phyloP scores from a whole-genome alignment of 2,888 invertebrate genomes.

The Amorpha juglandis region DNA sequence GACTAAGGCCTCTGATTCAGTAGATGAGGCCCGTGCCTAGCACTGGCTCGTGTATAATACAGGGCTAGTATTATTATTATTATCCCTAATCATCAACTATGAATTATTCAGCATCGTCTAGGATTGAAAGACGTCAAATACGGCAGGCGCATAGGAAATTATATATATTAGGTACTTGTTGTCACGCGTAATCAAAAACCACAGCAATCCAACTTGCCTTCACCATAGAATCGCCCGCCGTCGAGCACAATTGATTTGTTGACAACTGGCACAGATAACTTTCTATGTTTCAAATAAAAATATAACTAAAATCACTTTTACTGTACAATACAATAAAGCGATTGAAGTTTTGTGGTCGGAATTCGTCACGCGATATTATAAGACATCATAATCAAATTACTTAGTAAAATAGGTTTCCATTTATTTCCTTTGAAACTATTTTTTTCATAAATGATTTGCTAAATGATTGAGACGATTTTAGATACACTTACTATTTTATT shows the following conservation, averaged over 20 bases:
- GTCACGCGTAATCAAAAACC: constrained; percentile 16
- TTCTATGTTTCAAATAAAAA: constrained; percentile 20
- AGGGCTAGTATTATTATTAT: no score
- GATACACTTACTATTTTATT: no score
- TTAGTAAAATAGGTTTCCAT: not conserved
- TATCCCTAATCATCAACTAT: not conserved
- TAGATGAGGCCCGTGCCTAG: no score
- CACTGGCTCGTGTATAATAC: no score
- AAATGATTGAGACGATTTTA: no score
- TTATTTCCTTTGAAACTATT: not conserved
- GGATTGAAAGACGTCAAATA: not conserved
- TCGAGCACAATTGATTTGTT: constrained; percentile 44
- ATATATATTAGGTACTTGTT: not conserved
- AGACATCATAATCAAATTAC: constrained; percentile 15
- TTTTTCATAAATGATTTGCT: not conserved
- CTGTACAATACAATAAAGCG: constrained; percentile 5
- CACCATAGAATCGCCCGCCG: constrained; percentile 29
- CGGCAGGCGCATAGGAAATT: constrained; percentile 4
- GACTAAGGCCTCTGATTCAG: no score
- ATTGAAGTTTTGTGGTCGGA: constrained; percentile 8
- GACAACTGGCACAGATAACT: constrained; percentile 37
- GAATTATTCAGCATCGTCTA: not conserved
- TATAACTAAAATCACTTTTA: constrained; percentile 22
- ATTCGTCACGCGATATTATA: constrained; percentile 7
- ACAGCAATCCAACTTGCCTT: constrained; percentile 9